Base-by-base conservation (phyloP, 2,113 vertebrate species). In the Cyprinodon variegatus region DNA sequence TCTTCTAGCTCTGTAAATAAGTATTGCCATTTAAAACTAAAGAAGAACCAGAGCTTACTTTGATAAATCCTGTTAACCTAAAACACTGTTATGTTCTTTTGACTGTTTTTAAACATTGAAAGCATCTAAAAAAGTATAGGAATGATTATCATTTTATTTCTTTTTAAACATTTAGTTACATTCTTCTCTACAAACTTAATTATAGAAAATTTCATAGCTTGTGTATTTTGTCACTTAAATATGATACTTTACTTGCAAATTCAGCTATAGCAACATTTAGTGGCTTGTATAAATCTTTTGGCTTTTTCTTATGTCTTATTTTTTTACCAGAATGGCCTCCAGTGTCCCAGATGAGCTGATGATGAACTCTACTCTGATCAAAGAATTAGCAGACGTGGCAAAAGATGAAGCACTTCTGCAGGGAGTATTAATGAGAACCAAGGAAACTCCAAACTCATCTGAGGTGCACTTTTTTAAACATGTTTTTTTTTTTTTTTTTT, bases 381-480 rank as follows among this genome's bases (percentile, higher is more conserved):
- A 82, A 76, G 83, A 94, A 7, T 77, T 97, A 14, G 94, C 91
- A 0, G 70, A 72, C 13, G 85, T 91, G 36, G 97, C 97, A 0
- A 95, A 96, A 90, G 97, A 98, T 78, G 65, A 90, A 5, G 97
- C 96, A 1, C 88, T 97, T 20, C 91, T 96, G 11, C 92, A 94
- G 3, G 98, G 98, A 0, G 91, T 96, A 20, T 64, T 98, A 39
- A 96, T 98, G 94, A 94, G 97, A 78, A 96, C 94, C 22, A 84
- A 94, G 39, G 94, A 94, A 41, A 86, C 83, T 13, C 95, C 97
- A 40, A 94, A 93, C 82, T 94, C 94, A 20, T 96, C 97, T 0
- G 94, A 97, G 20, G 97, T 98, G 86, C 91, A 22, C 59, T 37
- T 22, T 41, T 41, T 40, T 41, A 17, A 67, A 22, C 41, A 41